A percentile compares a stretch with the other conserved stretches of the same genome.
Conservation (phyloP, 2,797 vertebrate species). For the Cirrhinus molitorella region DNA sequence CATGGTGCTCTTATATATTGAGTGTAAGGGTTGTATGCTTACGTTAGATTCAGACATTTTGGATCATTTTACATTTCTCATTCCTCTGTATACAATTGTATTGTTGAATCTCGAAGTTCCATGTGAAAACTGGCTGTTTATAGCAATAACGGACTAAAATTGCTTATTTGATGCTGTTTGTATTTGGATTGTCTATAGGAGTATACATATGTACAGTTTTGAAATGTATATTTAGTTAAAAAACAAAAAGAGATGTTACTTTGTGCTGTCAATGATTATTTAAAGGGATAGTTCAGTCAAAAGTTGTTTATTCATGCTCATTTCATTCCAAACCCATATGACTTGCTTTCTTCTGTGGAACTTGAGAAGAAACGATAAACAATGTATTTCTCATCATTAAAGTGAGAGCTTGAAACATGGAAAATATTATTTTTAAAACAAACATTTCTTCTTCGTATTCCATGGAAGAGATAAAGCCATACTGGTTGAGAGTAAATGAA, state of each 20-base stretch:
- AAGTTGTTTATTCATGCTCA: not conserved
- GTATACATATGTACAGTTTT: constrained; percentile 48
- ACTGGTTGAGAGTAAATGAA: not conserved
- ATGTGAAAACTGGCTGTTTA: constrained; percentile 13
- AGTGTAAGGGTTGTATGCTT: not conserved
- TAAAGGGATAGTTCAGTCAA: not conserved
- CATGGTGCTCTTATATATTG: not conserved
- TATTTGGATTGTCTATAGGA: not conserved
- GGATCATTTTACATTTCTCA: not conserved
- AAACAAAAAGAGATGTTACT: constrained; percentile 22
- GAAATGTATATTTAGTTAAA: constrained; percentile 48
- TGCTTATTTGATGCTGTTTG: constrained; percentile 31
- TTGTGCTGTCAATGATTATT: constrained; percentile 33
- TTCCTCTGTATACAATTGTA: not conserved
- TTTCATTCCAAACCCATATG: not conserved
- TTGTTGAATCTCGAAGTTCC: not conserved
- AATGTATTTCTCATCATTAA: not conserved
- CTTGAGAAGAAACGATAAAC: not conserved
- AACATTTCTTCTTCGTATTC: not conserved
- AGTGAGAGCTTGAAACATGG: not conserved
- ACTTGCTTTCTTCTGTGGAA: not conserved
- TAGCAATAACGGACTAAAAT: constrained; percentile 36
- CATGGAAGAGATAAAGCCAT: not conserved
- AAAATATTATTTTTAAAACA: no score
- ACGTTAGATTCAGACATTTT: not conserved